These are phyloP conservation scores for Microplitis demolitor DNA, from an alignment of 1,140 invertebrate genomes.

Conservation along the genomic window DNA sequence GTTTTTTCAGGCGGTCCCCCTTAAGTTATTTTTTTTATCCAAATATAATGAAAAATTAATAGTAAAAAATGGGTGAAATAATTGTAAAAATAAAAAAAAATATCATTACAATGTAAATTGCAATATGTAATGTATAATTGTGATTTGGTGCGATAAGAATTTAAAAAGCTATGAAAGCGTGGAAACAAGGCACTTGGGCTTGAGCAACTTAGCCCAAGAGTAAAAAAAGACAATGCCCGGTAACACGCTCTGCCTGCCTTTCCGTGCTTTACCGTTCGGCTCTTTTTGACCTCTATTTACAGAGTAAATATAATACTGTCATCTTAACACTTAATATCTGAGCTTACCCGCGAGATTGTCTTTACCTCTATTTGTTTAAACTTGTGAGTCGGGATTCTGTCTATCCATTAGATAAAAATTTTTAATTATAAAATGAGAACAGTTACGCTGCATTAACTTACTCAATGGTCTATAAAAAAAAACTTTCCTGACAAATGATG, in stretches of 20 bases:
- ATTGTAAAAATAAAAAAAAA: neutral
- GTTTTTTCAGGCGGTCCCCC: too few species aligned
- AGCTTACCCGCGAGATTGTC: neutral
- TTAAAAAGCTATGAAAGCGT: slow-evolving; percentile 37
- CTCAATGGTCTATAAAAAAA: neutral
- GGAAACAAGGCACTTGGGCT: slow-evolving; percentile 34
- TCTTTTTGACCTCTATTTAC: slow-evolving; percentile 35
- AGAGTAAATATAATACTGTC: neutral
- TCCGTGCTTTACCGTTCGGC: slow-evolving; percentile 34
- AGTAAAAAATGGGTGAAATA: neutral
- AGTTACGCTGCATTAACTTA: too few species aligned
- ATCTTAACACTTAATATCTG: neutral
- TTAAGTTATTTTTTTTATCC: too few species aligned
- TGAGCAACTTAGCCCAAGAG: slow-evolving; percentile 28
- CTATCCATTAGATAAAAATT: neutral
- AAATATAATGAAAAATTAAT: too few species aligned
- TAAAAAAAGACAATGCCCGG: slow-evolving; percentile 34
- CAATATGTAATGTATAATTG: too few species aligned
- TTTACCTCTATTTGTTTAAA: neutral
- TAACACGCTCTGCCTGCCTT: slow-evolving; percentile 37
- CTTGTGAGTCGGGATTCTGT: neutral
- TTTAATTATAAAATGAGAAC: neutral
- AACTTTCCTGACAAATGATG: neutral
- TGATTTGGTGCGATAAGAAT: slow-evolving; percentile 6
- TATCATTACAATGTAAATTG: neutral